Base-by-base conservation (phyloP, 1,140 invertebrate genomes). In the Nasonia longicornis region DNA sequence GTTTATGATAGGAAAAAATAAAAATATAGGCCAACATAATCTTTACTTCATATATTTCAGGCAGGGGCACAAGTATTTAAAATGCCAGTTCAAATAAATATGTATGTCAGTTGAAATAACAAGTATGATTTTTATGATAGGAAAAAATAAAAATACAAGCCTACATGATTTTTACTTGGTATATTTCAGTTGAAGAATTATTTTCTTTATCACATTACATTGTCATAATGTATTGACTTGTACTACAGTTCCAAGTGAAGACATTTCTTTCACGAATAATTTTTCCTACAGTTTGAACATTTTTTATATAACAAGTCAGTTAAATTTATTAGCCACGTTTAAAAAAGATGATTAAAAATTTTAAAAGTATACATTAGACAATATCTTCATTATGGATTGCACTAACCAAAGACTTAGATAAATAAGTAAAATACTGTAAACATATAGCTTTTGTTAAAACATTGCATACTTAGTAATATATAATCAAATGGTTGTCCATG, bases 241-340 rank as follows among this genome's bases (percentile, higher is more conserved):
- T 82, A 82, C 81, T 82, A 82, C 75, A 73, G 80, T 81, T 81
- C 74, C 75, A 74, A 82, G 81, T 82, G 76, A 82, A 82, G 81
- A 82, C 70, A 78, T 78, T 72, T 77, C 74, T 42, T 78, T 78
- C 75, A 78, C 45, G 31, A 74, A 78, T 81, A 66, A 66, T 77
- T 81, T 77, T 77, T 38, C 0, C 80, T 81, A 81, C 81, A 73
- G n/a, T 35, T 78, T 82, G 64, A 82, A 82, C 76, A 82, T 22
- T 77, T 80, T 77, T 80, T 74, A 2, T 38, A 78, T 78, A 78
- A 78, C 73, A 64, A 52, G 26, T 69, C 70, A 82, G 81, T 82
- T 74, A 74, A 82, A 78, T 82, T 67, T 78, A 67, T 74, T 78
- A 82, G 76, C 63, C 71, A 73, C 66, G 1, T 42, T 35, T 70